Evolutionary conservation across 2,888 invertebrate genomes (phyloP), one percentile per base, ranked within the genome.

Genomic region (Notocelia uddmanniana): DNA sequence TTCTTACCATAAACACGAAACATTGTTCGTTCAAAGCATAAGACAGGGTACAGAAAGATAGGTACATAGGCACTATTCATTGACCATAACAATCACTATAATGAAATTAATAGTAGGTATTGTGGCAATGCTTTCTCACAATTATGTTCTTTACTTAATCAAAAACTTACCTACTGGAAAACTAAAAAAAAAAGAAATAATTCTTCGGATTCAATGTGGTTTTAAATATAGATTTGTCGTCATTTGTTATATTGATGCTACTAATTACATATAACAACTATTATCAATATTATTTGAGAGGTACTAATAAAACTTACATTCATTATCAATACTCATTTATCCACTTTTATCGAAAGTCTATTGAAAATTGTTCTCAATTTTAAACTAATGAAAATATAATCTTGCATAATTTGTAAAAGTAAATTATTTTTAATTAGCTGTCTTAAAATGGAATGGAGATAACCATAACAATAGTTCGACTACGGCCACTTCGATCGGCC

Each of bases 391-490:
- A 57, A 69, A 63, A 54, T 60, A 23, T 60, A 23, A 66, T 67
- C 71, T 54, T 18, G 31, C 34, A 23, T 54, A 66, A 71, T 66
- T 66, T 71, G 71, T 71, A 60, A 15, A 52, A 54, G 34, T 60
- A 59, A 45, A 68, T 59, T 37, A n/a, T 45, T 54, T 54, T 59
- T 67, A 54, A 71, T 60, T 59, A 54, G 54, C 15, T 31, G 21
- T 37, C 63, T 3, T 59, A 54, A 71, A 71, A 48, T 60, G 23
- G 34, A 52, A 37, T 26, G 10, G 9, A 67, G 45, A 66, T 66
- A 66, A 45, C 58, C 52, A 41, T 34, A 67, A 71, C 50, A 54
- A 64, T 37, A 37, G 64, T n/a, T n/a, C n/a, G n/a, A 15, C 37
- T 34, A 19, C 50, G 34, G 19, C 34, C 18, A 15, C 41, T 54